Percentiles rank a stretch among this genome's conserved stretches.
Conservation (phyloP, 2,113 vertebrate species). For the Pica pica region DNA sequence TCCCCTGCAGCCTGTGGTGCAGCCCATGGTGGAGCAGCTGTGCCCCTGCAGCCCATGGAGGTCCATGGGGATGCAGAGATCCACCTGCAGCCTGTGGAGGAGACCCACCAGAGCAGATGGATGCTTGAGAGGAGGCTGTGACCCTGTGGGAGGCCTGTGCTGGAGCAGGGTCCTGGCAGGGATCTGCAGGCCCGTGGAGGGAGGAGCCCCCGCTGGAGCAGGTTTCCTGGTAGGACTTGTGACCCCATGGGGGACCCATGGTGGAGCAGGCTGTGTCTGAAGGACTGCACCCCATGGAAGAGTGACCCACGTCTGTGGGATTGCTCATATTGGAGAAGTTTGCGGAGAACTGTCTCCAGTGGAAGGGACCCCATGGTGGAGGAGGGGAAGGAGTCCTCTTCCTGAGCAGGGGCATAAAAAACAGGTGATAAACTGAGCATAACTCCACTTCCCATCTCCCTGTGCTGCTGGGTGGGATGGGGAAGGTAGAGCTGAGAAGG, state of each 20-base stretch:
- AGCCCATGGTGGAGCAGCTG: not conserved
- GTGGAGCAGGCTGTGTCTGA: not conserved
- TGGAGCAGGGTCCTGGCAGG: not conserved
- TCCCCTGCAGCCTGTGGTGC: not conserved
- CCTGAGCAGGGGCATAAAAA: not conserved
- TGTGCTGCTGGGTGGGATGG: not conserved
- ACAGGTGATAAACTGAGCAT: not conserved
- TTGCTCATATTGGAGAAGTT: not conserved
- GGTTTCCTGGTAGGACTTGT: not conserved
- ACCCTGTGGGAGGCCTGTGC: not conserved
- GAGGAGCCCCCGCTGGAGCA: not conserved
- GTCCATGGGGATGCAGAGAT: not conserved
- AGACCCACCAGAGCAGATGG: not conserved
- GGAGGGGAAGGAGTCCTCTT: not conserved
- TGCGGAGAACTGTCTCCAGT: not conserved
- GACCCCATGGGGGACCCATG: accelerated
- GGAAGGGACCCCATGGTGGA: not conserved
- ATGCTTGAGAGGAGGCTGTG: not conserved
- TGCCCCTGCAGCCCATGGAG: too few relatives aligned
- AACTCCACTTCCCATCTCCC: not conserved
- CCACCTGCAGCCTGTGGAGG: not conserved
- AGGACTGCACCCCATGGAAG: not conserved
- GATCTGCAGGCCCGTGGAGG: not conserved
- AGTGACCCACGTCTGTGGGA: not conserved
- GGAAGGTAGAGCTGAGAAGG: not conserved